Conservation (phyloP, 1,140 invertebrate genomes). For the Danaus plexippus region DNA sequence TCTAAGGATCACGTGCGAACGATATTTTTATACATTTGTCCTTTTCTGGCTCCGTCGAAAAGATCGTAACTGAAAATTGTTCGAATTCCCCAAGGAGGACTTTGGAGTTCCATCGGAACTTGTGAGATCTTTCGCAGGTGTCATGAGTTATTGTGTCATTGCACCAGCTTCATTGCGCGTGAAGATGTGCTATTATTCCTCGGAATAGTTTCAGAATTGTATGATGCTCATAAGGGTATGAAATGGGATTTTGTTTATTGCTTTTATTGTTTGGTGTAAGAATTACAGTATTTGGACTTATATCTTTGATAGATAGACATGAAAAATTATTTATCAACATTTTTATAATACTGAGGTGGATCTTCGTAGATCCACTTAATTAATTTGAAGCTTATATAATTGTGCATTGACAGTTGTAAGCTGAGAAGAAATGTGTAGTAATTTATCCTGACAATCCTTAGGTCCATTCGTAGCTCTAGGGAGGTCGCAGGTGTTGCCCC, state of each 20-base stretch:
- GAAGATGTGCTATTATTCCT: constrained; percentile 16
- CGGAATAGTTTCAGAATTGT: constrained; percentile 17
- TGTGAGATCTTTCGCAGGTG: constrained; percentile 23
- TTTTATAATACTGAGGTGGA: too few species aligned
- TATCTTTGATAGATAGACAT: too few species aligned
- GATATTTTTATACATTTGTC: constrained; percentile 13
- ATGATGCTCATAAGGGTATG: constrained; percentile 6
- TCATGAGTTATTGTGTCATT: constrained; percentile 20
- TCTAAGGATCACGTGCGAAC: constrained; percentile 14
- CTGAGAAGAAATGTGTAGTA: constrained; percentile 48
- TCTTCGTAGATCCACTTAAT: too few species aligned
- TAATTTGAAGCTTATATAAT: too few species aligned
- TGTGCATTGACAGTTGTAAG: constrained; percentile 26
- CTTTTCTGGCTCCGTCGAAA: constrained; percentile 1
- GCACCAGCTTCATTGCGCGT: constrained; percentile 20
- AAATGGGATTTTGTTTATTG: constrained; percentile 8
- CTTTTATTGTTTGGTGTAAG: constrained; percentile 1
- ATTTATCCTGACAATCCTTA: constrained; percentile 49
- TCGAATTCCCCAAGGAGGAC: constrained; percentile 13
- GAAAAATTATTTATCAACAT: too few species aligned
- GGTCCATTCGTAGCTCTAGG: constrained; percentile 36
- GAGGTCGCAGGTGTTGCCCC: constrained; percentile 38
- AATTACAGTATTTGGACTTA: too few species aligned
- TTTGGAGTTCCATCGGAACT: constrained; percentile 15
- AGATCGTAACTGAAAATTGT: constrained; percentile 20